These are phyloP conservation scores for Hypothenemus hampei DNA, from an alignment of 1,140 invertebrate species.

Conservation along the genomic window DNA sequence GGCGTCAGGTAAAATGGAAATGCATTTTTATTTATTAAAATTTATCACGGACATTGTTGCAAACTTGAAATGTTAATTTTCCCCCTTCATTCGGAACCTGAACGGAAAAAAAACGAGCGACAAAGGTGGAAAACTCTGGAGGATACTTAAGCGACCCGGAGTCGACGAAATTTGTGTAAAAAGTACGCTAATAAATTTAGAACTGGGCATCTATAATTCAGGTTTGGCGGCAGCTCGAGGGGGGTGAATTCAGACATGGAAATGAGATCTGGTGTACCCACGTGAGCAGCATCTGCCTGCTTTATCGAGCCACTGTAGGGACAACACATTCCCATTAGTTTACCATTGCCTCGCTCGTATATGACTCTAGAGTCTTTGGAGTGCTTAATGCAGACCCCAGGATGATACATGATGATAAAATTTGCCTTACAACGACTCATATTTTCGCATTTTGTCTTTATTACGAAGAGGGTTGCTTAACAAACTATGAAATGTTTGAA, in stretches of 20 bases:
- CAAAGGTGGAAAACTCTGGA: too few relatives aligned
- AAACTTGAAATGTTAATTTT: too few relatives aligned
- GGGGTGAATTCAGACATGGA: slow-evolving; percentile 35
- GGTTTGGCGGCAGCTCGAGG: slow-evolving; percentile 32
- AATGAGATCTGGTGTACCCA: slow-evolving; percentile 37
- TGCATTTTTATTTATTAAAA: too few relatives aligned
- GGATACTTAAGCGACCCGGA: too few relatives aligned
- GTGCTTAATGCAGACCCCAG: slow-evolving; percentile 31
- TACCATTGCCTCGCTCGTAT: slow-evolving; percentile 37
- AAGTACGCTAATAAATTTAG: slow-evolving; percentile 36
- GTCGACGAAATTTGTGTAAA: slow-evolving; percentile 19
- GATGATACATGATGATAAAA: slow-evolving; percentile 37
- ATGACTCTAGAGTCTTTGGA: slow-evolving; percentile 34
- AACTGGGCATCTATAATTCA: slow-evolving; percentile 36
- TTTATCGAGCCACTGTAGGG: slow-evolving; percentile 37
- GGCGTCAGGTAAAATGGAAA: too few relatives aligned
- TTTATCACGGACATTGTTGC: too few relatives aligned
- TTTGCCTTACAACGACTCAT: slow-evolving; percentile 23
- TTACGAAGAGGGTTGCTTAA: too few relatives aligned
- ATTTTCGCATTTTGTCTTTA: slow-evolving; percentile 31
- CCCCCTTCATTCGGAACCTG: too few relatives aligned
- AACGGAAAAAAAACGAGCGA: too few relatives aligned
- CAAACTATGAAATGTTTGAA: too few relatives aligned
- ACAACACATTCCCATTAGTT: slow-evolving; percentile 42
- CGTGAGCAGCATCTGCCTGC: slow-evolving; percentile 37